A percentile compares a stretch with the other conserved stretches of the same genome.
phyloP scores from a whole-genome alignment of 2,797 vertebrate species.

The Micromesistius poutassou region DNA sequence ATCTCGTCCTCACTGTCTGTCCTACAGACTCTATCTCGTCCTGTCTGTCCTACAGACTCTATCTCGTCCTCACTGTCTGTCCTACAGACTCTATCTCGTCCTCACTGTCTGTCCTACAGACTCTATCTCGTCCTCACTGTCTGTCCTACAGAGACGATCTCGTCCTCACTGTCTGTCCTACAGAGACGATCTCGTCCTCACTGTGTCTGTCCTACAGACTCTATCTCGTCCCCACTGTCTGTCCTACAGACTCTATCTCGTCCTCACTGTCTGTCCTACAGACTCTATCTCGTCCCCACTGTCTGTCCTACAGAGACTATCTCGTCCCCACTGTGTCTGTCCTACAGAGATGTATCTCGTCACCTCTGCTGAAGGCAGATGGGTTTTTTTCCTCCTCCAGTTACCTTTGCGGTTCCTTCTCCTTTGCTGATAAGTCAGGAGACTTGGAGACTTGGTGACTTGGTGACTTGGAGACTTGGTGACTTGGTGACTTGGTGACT shows the following conservation, averaged over 20 bases:
- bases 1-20: neutral
- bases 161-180: neutral
- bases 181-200: slow-evolving; percentile 3
- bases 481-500: no score
- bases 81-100: no score
- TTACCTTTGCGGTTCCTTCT: neutral
- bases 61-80: neutral
- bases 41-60: neutral
- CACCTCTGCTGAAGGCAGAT: slow-evolving; percentile 12
- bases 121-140: neutral
- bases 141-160: no score
- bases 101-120: neutral
- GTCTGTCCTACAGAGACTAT: no score
- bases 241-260: neutral
- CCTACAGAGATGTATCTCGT: neutral
- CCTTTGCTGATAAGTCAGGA: slow-evolving; percentile 20
- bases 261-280: neutral
- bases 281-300: no score
- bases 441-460: slow-evolving; percentile 27
- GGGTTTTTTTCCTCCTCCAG: slow-evolving; percentile 3
- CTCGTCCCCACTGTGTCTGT: neutral
- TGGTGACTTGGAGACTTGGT: slow-evolving; percentile 18
- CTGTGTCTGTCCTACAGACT: no score
- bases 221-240: no score
- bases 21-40: no score